A percentile compares a stretch with the other conserved stretches of the same genome.
These are phyloP conservation scores for Beroe forskalii DNA, from an alignment of 37 sponge, comb jelly and placozoan species.

Conservation along the genomic window DNA sequence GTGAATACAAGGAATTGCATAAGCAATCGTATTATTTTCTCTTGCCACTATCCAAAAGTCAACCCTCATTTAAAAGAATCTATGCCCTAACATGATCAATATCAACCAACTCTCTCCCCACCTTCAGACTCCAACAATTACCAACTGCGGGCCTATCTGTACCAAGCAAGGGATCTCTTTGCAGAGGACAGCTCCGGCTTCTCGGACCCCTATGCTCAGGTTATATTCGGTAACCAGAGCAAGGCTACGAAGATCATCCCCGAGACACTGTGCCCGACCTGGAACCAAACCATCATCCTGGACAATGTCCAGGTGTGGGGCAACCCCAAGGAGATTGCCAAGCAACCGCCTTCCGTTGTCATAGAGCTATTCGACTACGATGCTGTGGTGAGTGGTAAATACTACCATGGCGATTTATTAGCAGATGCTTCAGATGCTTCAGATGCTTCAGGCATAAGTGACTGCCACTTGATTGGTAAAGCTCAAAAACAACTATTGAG, in stretches of 20 bases:
- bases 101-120: too few species aligned
- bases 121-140: conserved; percentile 37
- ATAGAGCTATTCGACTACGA: conserved; percentile 66
- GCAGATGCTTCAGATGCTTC: too few species aligned
- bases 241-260: conserved; percentile 11
- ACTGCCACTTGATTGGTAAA: too few species aligned
- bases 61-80: too few species aligned
- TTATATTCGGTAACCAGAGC: conserved; percentile 45
- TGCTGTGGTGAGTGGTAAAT: conserved; percentile 37
- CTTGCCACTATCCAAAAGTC: too few species aligned
- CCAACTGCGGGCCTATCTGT: conserved; percentile 60
- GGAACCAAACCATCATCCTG: conserved; percentile 62
- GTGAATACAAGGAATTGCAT: too few species aligned
- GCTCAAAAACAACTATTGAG: too few species aligned
- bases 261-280: conserved; percentile 63
- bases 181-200: conserved; percentile 16
- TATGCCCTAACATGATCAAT: too few species aligned
- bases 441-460: too few species aligned
- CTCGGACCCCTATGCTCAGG: conserved; percentile 53
- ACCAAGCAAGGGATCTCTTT: conserved; percentile 63
- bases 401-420: too few species aligned
- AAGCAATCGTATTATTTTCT: too few species aligned
- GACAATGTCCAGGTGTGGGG: conserved; percentile 54
- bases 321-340: not conserved
- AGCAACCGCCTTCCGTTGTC: conserved; percentile 56